These are phyloP conservation scores for Sebastes schlegelii DNA, from an alignment of 2,113 vertebrate species.

Conservation along the genomic window DNA sequence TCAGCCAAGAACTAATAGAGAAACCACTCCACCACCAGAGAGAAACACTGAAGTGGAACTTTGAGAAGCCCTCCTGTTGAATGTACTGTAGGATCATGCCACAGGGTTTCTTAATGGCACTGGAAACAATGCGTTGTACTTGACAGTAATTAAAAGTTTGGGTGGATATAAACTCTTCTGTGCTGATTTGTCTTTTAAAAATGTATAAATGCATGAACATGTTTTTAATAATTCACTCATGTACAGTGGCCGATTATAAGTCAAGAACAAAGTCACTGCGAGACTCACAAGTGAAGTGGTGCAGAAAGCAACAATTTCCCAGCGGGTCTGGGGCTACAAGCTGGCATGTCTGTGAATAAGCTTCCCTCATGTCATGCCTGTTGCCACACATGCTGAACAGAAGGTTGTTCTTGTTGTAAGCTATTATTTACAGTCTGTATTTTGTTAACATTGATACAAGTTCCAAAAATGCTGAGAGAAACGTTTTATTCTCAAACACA, in stretches of 20 bases:
- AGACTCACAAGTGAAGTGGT: conserved; percentile 25
- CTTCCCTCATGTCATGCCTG: conserved; percentile 28
- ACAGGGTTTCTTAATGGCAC: neutral
- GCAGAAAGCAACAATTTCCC: conserved; percentile 48
- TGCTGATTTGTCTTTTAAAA: neutral
- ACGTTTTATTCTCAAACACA: neutral
- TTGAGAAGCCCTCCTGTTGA: conserved; percentile 5
- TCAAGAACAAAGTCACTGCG: conserved; percentile 28
- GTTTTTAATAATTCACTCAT: conserved; percentile 26
- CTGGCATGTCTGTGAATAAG: conserved; percentile 46
- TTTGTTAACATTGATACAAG: neutral
- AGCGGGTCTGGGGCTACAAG: conserved; percentile 26
- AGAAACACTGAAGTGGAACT: conserved; percentile 8
- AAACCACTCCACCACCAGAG: neutral
- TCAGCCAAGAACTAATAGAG: conserved; percentile 1
- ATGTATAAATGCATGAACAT: neutral
- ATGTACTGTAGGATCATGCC: neutral
- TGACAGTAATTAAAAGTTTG: conserved; percentile 5
- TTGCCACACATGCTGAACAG: conserved; percentile 44
- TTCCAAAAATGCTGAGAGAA: neutral
- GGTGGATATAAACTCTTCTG: neutral
- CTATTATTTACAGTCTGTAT: conserved; percentile 25
- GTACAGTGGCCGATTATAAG: conserved; percentile 28
- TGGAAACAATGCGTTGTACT: neutral
- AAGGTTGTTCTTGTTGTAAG: conserved; percentile 23